Percentiles rank a stretch among this genome's conserved stretches.
These are phyloP conservation scores for Mallateleia sp. DNA, from an alignment of 2,888 invertebrate species.

Conservation along the genomic window DNA sequence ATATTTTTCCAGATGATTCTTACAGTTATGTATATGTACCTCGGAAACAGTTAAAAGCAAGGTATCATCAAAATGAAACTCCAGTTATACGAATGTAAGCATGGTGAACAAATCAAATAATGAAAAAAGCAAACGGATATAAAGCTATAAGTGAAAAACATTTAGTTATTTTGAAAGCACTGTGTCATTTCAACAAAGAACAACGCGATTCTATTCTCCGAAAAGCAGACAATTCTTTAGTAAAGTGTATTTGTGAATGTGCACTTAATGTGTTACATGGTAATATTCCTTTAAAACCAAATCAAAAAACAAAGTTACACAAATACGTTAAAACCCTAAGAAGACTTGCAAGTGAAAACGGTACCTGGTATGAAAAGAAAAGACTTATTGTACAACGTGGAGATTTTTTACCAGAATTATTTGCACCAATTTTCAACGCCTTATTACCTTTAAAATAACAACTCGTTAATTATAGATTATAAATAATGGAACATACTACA, in stretches of 20 bases:
- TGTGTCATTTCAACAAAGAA: slow-evolving; percentile 5
- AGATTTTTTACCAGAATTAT: not conserved
- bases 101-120: no score
- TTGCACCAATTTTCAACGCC: no score
- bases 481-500: not conserved
- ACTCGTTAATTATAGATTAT: no score
- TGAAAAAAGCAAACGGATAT: no score
- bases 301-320: not conserved
- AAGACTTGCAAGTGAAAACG: not conserved
- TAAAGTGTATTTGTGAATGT: slow-evolving; percentile 6
- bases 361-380: not conserved
- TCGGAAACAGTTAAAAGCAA: not conserved
- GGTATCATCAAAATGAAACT: no score
- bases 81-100: no score
- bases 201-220: not conserved
- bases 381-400: not conserved
- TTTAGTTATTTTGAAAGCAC: slow-evolving; percentile 4
- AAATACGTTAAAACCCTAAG: not conserved
- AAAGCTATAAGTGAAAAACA: no score
- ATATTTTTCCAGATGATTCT: not conserved
- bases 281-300: not conserved
- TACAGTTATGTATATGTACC: not conserved
- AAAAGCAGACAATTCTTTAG: not conserved
- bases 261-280: not conserved
- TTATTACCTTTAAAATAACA: no score